Conservation (phyloP, 2,888 invertebrate species). For the Pharmacophagus antenor region DNA sequence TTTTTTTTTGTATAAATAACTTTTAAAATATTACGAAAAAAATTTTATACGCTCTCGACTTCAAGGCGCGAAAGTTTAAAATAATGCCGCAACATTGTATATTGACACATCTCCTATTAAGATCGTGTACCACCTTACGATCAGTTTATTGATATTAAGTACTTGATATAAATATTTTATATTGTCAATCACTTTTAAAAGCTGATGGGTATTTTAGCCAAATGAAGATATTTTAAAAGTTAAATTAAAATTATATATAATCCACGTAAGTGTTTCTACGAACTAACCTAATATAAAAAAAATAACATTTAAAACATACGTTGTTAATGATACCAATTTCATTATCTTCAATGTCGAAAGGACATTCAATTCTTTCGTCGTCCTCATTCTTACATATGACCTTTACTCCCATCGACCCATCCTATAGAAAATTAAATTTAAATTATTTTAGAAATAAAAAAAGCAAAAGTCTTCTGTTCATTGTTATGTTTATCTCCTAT, state of each 20-base stretch:
- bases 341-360: slow-evolving; percentile 34
- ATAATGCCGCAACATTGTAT: background rate
- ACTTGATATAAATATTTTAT: too few species aligned
- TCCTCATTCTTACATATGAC: slow-evolving; percentile 54
- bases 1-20: background rate
- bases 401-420: slow-evolving; percentile 54
- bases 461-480: background rate
- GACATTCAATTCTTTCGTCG: slow-evolving; percentile 51
- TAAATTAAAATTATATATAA: too few species aligned
- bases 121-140: too few species aligned
- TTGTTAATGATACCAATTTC: slow-evolving; percentile 12
- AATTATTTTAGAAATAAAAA: too few species aligned
- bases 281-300: background rate
- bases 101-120: background rate
- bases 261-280: too few species aligned
- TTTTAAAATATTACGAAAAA: background rate
- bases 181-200: too few species aligned
- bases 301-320: background rate
- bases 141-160: too few species aligned
- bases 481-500: background rate
- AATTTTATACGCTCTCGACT: background rate
- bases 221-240: background rate
- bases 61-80: background rate
- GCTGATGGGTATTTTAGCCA: background rate
- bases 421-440: slow-evolving; percentile 40